Percentiles rank a stretch among this genome's conserved stretches.
These are phyloP conservation scores for Setophaga kirtlandii DNA, from an alignment of 2,113 vertebrate genomes.

Conservation along the genomic window DNA sequence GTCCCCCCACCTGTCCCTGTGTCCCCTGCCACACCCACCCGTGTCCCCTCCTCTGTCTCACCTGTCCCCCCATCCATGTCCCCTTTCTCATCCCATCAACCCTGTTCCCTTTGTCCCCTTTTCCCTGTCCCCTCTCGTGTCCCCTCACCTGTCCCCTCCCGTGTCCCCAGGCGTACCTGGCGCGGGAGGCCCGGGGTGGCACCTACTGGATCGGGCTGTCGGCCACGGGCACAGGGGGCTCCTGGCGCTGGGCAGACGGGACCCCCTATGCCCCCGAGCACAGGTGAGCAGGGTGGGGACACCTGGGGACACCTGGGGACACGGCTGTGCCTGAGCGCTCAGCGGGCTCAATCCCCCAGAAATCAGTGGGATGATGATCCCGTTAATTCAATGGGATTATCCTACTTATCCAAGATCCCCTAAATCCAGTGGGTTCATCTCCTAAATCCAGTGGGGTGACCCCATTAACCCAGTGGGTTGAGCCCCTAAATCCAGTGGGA, in stretches of 20 bases:
- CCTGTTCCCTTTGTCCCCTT: not conserved
- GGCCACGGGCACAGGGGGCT: not conserved
- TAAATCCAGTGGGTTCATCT: no score
- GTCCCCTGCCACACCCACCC: not conserved
- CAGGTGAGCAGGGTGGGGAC: not conserved
- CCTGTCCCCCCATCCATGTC: no score
- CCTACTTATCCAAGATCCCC: no score
- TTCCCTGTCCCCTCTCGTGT: no score
- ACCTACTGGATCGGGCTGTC: constrained; percentile 5
- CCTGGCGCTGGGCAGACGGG: not conserved
- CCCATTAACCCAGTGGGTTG: no score
- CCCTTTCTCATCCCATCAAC: no score
- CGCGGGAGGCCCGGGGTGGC: not conserved
- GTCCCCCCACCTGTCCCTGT: not conserved
- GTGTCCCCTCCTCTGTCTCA: no score
- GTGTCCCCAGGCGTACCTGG: not conserved
- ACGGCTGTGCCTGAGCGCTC: not conserved
- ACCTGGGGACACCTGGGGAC: no score
- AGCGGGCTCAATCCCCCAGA: no score
- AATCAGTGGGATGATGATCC: not conserved
- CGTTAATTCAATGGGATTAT: no score
- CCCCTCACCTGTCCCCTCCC: not conserved
- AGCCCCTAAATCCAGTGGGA: no score
- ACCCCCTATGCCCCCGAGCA: not conserved
- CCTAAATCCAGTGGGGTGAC: no score